phyloP scores from a whole-genome alignment of 1,140 invertebrate species.

The Leptinotarsa undecemlineata region DNA sequence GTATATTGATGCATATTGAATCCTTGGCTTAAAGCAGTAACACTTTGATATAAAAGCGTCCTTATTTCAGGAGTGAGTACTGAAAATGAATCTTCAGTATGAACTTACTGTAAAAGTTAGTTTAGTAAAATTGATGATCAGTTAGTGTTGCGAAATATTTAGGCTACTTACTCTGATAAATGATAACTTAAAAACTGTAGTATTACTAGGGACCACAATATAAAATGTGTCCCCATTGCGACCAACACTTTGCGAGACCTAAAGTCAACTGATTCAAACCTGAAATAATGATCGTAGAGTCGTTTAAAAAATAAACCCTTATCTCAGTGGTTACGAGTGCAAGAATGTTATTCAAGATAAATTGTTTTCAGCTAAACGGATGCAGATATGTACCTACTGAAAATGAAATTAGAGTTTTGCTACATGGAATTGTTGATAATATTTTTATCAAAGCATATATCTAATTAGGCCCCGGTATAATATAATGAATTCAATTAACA shows the following conservation, averaged over 20 bases:
- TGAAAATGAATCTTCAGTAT: too few relatives aligned
- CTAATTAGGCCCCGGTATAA: too few relatives aligned
- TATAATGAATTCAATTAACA: too few relatives aligned
- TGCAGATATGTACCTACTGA: conserved; percentile 1
- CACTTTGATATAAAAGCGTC: too few relatives aligned
- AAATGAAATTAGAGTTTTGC: not conserved
- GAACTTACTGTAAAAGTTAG: too few relatives aligned
- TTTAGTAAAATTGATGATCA: too few relatives aligned
- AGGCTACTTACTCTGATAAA: not conserved
- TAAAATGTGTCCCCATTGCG: not conserved
- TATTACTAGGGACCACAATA: not conserved
- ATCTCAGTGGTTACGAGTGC: not conserved
- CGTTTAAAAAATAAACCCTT: not conserved
- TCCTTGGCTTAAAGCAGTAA: too few relatives aligned
- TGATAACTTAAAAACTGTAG: not conserved
- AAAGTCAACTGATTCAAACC: not conserved
- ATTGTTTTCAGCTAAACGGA: not conserved
- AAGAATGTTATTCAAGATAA: not conserved
- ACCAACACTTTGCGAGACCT: not conserved
- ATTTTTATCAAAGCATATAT: too few relatives aligned
- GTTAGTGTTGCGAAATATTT: not conserved
- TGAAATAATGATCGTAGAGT: not conserved
- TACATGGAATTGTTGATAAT: too few relatives aligned
- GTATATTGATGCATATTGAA: too few relatives aligned
- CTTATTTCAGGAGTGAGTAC: too few relatives aligned